Evolutionary conservation across 2,888 invertebrate genomes (phyloP), one percentile per base, ranked within the genome.

Genomic region (Norana najaformis): DNA sequence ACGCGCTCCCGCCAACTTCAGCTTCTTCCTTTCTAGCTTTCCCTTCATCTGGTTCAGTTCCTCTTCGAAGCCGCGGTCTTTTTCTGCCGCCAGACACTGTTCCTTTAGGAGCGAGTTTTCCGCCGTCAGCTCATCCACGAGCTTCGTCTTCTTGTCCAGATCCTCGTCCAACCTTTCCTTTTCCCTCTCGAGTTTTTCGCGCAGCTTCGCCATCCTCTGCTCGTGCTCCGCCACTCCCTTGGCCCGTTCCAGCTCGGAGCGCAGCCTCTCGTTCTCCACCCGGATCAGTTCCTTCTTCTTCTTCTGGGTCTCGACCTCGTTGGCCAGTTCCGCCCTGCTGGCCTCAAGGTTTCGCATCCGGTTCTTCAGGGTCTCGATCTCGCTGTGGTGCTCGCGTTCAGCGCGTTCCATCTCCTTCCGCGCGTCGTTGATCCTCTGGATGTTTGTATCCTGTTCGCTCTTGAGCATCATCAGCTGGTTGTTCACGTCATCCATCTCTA

Each of bases 401-500:
- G 36, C 36, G 23, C 14, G 18, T 18, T 35, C 85, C 36, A 85
- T 36, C 4, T 85, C 85, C 35, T 14, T 85, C 8, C 85, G 85
- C 34, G 85, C 85, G 20, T 85, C 85, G 36, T 37, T 85, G 18
- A 85, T 18, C 35, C 13, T 35, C 35, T 85, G 85, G 18, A 85
- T 20, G 18, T 35, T 37, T 6, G 35, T 35, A 1, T 85, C 85
- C 85, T 85, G 85, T 3, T 85, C 85, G 85, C 16, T 85, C 85
- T 85, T 85, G 18, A 85, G 23, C 85, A 36, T 37, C 85, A 23
- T 35, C 85, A 85, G 23, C 85, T 85, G 85, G 85, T 37, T 85
- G 85, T 36, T 36, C 5, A 85, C 85, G 23, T 85, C 85, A 23
- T 85, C 36, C 85, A 20, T 85, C 36, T 85, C 85, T 6, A 36